Conservation (phyloP, 2,113 vertebrate species). For the Scopus umbretta region DNA sequence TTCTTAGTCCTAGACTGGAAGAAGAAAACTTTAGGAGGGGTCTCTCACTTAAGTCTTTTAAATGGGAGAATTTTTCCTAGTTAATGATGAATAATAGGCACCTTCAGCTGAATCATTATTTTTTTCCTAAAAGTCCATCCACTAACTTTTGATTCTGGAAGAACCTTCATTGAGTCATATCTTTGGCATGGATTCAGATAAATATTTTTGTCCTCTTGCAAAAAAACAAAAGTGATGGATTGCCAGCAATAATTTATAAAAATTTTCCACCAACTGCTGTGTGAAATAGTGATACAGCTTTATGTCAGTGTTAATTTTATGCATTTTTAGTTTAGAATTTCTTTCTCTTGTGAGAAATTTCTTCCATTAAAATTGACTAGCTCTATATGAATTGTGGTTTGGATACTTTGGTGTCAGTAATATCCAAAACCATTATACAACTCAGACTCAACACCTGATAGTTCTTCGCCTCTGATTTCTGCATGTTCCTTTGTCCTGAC, state of each 20-base stretch:
- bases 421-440: not conserved
- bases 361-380: not conserved
- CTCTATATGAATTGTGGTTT: not conserved
- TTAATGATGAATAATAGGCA: not conserved
- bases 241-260: not conserved
- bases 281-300: not conserved
- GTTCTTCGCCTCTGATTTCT: not conserved
- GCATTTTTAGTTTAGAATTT: not conserved
- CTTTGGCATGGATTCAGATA: not conserved
- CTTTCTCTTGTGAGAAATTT: not conserved
- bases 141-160: not conserved
- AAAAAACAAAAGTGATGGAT: not conserved
- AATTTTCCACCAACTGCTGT: not conserved
- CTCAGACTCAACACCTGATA: not conserved
- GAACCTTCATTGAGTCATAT: not conserved
- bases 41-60: not conserved
- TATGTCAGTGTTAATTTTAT: not conserved
- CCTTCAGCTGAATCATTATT: not conserved
- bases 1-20: not conserved
- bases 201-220: not conserved
- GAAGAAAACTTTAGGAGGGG: not conserved
- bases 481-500: not conserved
- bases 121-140: not conserved
- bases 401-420: not conserved
- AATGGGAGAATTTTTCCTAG: not conserved